These are phyloP conservation scores for Drosophila takahashii DNA, from an alignment of 1,140 invertebrate genomes.

Conservation along the genomic window DNA sequence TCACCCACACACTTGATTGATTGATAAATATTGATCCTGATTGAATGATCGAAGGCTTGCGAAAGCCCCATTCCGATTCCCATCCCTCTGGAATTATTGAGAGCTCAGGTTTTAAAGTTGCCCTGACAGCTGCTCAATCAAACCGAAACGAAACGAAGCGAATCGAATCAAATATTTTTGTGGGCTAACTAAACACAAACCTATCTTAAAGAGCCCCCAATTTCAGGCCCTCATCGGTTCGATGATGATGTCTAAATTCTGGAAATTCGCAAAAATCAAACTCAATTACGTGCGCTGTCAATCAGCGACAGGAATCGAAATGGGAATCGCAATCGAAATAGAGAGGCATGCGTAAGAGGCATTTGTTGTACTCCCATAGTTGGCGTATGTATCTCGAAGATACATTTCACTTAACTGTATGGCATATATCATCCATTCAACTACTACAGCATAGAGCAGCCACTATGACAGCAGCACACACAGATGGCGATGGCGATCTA, in stretches of 20 bases:
- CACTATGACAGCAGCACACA: conserved; percentile 53
- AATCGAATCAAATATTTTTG: conserved; percentile 65
- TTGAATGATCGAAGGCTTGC: conserved; percentile 80
- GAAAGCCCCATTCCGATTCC: conserved; percentile 47
- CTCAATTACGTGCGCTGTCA: conserved; percentile 78
- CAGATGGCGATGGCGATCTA: conserved; percentile 55
- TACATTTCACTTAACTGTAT: conserved; percentile 80
- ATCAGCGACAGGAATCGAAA: conserved; percentile 72
- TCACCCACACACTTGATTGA: conserved; percentile 65
- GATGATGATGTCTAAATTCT: conserved; percentile 72
- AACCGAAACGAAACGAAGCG: conserved; percentile 1
- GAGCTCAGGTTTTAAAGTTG: conserved; percentile 74
- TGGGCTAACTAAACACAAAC: conserved; percentile 81
- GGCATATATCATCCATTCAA: conserved; percentile 74
- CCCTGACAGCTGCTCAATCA: conserved; percentile 78
- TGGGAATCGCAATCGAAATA: conserved; percentile 40
- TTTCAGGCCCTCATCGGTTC: background rate
- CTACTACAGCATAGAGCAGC: conserved; percentile 24
- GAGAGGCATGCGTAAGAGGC: conserved; percentile 75
- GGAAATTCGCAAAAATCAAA: conserved; percentile 78
- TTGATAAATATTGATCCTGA: conserved; percentile 82
- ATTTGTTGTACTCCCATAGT: conserved; percentile 34
- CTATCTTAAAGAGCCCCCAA: conserved; percentile 59
- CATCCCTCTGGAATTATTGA: conserved; percentile 53
- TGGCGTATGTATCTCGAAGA: conserved; percentile 65